These are phyloP conservation scores for Pheucticus melanocephalus DNA, from an alignment of 2,113 vertebrate genomes.

Conservation along the genomic window DNA sequence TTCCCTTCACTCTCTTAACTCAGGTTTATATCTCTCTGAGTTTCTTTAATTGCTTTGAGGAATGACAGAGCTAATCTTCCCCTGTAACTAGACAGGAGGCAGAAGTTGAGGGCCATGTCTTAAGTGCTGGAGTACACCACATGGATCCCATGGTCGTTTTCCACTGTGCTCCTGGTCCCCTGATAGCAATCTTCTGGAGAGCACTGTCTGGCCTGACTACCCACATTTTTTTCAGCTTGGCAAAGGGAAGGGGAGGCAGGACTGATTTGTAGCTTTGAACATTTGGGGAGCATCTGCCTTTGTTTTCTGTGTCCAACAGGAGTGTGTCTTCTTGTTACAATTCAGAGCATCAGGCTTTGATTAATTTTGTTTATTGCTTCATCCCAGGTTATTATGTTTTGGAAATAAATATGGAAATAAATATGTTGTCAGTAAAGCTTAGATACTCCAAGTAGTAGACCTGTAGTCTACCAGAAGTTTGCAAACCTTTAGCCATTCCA, in stretches of 20 bases:
- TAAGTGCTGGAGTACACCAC: neutral
- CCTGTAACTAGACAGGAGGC: neutral
- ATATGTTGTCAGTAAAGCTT: neutral
- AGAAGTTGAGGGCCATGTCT: neutral
- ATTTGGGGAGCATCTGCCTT: neutral
- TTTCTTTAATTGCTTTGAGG: neutral
- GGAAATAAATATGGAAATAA: slow-evolving; percentile 12
- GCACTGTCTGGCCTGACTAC: neutral
- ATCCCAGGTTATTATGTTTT: neutral
- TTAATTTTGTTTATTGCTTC: neutral
- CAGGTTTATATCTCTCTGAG: neutral
- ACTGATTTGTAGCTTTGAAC: neutral
- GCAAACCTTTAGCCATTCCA: neutral
- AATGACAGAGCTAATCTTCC: neutral
- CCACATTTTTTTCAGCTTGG: neutral
- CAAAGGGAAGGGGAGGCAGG: neutral
- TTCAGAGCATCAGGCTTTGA: neutral
- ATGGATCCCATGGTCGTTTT: neutral
- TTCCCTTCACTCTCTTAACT: neutral
- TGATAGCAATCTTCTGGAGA: neutral
- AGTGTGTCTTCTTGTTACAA: neutral
- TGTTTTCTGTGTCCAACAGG: neutral
- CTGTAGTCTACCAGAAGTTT: neutral
- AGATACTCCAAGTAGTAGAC: neutral
- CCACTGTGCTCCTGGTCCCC: neutral